Percentiles rank a stretch among this genome's conserved stretches.
These are phyloP conservation scores for Pimpla rufipes DNA, from an alignment of 2,888 invertebrate species.

Conservation along the genomic window DNA sequence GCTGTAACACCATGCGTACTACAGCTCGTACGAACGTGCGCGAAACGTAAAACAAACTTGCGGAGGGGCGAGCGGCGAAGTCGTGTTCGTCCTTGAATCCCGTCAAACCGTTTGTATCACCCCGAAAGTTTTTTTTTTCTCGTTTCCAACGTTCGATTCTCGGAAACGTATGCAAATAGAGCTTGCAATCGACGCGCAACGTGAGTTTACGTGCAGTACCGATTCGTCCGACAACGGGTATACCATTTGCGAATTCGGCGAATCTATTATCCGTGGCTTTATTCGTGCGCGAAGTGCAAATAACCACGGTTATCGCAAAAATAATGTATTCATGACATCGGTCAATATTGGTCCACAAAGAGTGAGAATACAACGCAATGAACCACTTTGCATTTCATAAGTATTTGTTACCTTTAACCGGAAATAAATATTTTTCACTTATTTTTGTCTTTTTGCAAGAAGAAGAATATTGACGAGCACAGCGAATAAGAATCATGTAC, in stretches of 20 bases:
- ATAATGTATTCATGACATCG: no score
- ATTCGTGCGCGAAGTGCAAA: not conserved
- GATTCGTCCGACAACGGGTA: not conserved
- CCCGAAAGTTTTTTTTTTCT: not conserved
- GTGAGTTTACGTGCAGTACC: not conserved
- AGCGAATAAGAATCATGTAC: no score
- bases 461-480: no score
- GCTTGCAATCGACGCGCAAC: not conserved
- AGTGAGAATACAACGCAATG: no score
- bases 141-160: no score
- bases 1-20: not conserved
- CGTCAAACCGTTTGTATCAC: slow-evolving; percentile 15
- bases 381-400: no score
- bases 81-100: not conserved
- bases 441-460: no score
- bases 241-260: not conserved
- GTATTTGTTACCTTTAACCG: no score
- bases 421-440: no score
- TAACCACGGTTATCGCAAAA: no score
- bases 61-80: not conserved
- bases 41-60: slow-evolving; percentile 52
- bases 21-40: slow-evolving; percentile 15
- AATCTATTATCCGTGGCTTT: not conserved
- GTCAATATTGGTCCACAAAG: no score
- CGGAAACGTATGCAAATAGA: not conserved